Evolutionary conservation across 1,140 invertebrate species (phyloP).

Genomic region (honey bee (Apis mellifera)): DNA sequence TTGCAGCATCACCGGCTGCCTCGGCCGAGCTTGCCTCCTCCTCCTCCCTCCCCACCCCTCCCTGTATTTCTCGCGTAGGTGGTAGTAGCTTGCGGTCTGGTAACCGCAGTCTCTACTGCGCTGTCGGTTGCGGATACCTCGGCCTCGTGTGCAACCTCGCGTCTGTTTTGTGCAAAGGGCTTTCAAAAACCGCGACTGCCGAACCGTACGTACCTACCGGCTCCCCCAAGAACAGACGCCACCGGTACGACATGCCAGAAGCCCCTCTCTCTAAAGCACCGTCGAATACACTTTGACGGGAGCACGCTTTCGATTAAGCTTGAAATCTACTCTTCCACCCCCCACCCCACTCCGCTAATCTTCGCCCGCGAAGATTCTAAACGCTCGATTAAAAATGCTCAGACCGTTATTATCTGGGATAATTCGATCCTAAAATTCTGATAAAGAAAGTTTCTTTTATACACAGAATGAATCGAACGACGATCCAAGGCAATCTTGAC

Average conservation of each 20-base stretch:
- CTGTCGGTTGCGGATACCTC: slow-evolving; percentile 73
- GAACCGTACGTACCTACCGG: slow-evolving; percentile 54
- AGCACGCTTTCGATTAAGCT: slow-evolving; percentile 50
- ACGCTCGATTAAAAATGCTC: background rate
- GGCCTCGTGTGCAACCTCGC: slow-evolving; percentile 68
- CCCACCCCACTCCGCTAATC: slow-evolving; percentile 11
- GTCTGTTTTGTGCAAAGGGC: slow-evolving; percentile 74
- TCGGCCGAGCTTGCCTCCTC: slow-evolving; percentile 39
- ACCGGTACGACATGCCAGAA: slow-evolving; percentile 53
- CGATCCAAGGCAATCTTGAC: too few species aligned
- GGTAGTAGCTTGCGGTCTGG: slow-evolving; percentile 77
- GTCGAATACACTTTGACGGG: slow-evolving; percentile 58
- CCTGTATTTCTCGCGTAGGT: slow-evolving; percentile 62
- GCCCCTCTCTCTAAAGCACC: slow-evolving; percentile 40
- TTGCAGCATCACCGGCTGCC: slow-evolving; percentile 68
- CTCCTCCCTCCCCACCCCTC: slow-evolving; percentile 39
- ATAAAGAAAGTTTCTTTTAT: background rate
- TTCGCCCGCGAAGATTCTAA: background rate
- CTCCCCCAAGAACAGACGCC: slow-evolving; percentile 58
- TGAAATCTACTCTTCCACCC: slow-evolving; percentile 46
- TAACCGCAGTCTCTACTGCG: slow-evolving; percentile 77
- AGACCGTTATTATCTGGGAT: background rate
- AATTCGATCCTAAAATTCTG: background rate
- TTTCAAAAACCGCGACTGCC: slow-evolving; percentile 77
- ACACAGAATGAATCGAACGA: too few species aligned